Evolutionary conservation across 2,888 invertebrate genomes (phyloP), one percentile per base, ranked within the genome.

Genomic region (Cosmia pyralina): DNA sequence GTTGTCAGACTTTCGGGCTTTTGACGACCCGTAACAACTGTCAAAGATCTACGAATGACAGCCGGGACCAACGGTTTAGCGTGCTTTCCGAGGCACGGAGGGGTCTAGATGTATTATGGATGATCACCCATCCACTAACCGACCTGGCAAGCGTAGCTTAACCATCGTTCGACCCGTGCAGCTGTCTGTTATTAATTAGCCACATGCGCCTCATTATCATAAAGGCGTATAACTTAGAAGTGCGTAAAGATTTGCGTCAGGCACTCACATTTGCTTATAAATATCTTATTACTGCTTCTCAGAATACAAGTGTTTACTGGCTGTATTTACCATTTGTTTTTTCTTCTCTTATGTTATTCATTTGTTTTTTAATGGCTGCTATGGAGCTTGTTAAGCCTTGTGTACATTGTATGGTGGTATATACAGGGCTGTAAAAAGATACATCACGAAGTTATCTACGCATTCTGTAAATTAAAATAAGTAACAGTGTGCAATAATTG

Each of bases 201-300:
- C 6, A 1, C 3, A 1, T 10, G 10, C n/a, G 15, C 22, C n/a
- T 22, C 19, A 44, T 60, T 60, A 22, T 22, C 22, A 22, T 28
- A 58, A 53, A 64, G 17, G 52, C 71, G 34, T n/a, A 72, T 78
- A 65, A 70, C 22, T 57, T 50, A 66, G 11, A 19, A 63, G 22
- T 50, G 38, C 67, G 22, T 55, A 48, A 76, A 78, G 69, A 82
- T 70, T 77, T 81, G 79, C 87, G 85, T 87, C 85, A 85, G 64
- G 53, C 77, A 68, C 66, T 67, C 71, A 82, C 79, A 85, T 89
- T 88, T 88, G 88, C 87, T 72, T 90, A 85, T 79, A 82, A 85
- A 90, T 83, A 75, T 48, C 83, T 85, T 79, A 83, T 89, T 88
- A 84, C 67, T 52, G 19, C 69, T 69, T 57, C 67, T 73, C 55